Base-by-base conservation (phyloP, 2,888 invertebrate species). In the Mycogona germanica region DNA sequence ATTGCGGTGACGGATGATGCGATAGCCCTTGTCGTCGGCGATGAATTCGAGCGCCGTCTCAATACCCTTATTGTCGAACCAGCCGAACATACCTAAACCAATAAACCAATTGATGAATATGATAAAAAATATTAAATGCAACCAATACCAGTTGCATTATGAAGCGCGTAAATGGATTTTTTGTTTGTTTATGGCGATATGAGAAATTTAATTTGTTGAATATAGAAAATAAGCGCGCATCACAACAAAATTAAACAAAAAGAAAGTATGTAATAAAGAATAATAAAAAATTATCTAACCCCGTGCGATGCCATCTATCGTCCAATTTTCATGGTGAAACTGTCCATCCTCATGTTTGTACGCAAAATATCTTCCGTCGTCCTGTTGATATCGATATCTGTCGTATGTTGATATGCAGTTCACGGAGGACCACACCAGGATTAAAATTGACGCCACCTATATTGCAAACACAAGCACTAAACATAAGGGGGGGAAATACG, bases 321-420 rank as follows among this genome's bases (percentile, higher is more conserved):
- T 57, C 57, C 57, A 57, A 44, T 57, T 57, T 29, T 49, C 57
- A 14, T 38, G 29, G 17, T 50, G 51, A 23, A 50, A 55, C 38
- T 57, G 57, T 40, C 53, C 53, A 48, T 57, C 55, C 23, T 47
- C 48, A n/a, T 56, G 51, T 37, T 57, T 41, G 32, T 57, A 57
- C 12, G 52, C 44, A 37, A 57, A 57, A 41, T 19, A 51, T 14
- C 55, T 29, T 32, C 55, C 55, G 6, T 42, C 49, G n/a, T 40
- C 29, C 17, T 29, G 44, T 42, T 55, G 55, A 23, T 42, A 30
- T 12, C 55, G 49, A 26, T 50, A 51, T 35, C 21, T 47, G 25
- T 53, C 28, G 44, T 37, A 51, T 4, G 44, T 44, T 30, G 51
- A 51, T 23, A 49, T 49, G 4, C 35, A 12, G 3, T 21, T 37